Evolutionary conservation across 2,797 vertebrate species (phyloP).

Genomic region (Chaetophractus vellerosus): DNA sequence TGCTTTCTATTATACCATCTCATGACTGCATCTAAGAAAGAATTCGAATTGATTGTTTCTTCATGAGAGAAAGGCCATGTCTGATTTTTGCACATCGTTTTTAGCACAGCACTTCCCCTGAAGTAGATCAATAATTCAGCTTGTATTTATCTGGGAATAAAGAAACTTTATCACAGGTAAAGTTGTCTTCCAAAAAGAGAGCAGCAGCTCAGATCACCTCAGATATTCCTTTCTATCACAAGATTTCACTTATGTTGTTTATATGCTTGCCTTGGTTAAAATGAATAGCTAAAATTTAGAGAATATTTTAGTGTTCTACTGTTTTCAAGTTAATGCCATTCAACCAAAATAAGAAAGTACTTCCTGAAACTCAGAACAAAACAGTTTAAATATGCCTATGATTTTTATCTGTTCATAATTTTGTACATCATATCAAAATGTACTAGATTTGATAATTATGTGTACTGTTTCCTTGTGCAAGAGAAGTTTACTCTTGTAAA

Average conservation of each 20-base stretch:
- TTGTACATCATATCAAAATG: neutral
- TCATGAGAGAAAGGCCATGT: neutral
- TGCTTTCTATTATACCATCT: neutral
- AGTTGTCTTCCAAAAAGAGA: neutral
- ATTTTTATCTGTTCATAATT: neutral
- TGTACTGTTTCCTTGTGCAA: neutral
- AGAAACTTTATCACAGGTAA: neutral
- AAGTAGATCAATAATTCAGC: neutral
- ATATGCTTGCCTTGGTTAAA: neutral
- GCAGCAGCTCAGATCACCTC: neutral
- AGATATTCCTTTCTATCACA: neutral
- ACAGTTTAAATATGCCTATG: neutral
- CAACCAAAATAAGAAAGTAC: neutral
- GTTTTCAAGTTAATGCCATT: neutral
- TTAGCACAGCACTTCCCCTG: neutral
- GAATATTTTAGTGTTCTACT: neutral
- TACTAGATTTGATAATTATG: neutral
- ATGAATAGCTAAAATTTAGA: slow-evolving; percentile 14
- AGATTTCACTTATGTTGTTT: neutral
- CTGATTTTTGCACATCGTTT: neutral
- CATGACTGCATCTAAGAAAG: neutral
- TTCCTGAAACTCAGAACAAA: neutral
- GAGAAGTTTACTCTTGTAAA: slow-evolving; percentile 34
- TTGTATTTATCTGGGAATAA: neutral
- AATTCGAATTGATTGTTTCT: neutral